Evolutionary conservation across 2,113 vertebrate species (phyloP), one percentile per base, ranked within the genome.

Genomic region (Hemibagrus wyckioides): DNA sequence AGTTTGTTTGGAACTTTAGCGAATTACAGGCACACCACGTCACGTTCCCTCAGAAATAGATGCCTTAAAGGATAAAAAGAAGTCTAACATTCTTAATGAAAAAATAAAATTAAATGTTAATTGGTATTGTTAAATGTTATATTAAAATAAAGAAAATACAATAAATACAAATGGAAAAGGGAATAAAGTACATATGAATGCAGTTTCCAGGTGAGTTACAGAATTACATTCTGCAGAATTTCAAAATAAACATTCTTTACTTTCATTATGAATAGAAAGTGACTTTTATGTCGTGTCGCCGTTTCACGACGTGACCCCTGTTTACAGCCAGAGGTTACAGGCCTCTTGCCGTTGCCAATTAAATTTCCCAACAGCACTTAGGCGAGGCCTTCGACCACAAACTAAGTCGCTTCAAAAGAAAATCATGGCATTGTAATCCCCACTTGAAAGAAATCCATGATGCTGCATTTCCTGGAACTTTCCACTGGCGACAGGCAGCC

Each of bases 381-480:
- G 15, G 54, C n/a, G 52, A 75, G n/a, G 48, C 14, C 59, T 80
- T 13, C 30, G 2, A 83, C 39, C 44, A 52, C 71, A 67, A 87
- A 75, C 54, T 25, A 28, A 14, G 48, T 13, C 4, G 13, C 30
- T 56, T 87, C 80, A 77, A 87, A 87, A 83, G 82, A 77, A 87
- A 83, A 23, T 39, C 73, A 36, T 23, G 56, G 67, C n/a, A 80
- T 50, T 41, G 61, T 85, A 85, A 90, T 84, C 61, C 11, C 1
- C n/a, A 80, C 88, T 90, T 85, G 86, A 91, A 91, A 89, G 84
- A 88, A 80, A 86, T 86, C 80, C 73, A 44, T 71, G 73, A 80
- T 52, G 48, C 65, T 90, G 82, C 65, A 48, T 88, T 83, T 86
- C 56, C 36, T 82, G 89, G 82, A 90, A 79, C 52, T 50, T 71